A percentile compares a stretch with the other conserved stretches of the same genome.
Conservation (phyloP, 2,113 vertebrate species). For the Mus musculus region GRCm39 chr2:64788501-64789000, state of each 20-base stretch:
- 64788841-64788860: neutral
- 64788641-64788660: neutral
- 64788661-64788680: neutral
- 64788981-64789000: neutral
- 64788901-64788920: neutral
- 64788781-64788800: rapidly evolving
- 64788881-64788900: neutral
- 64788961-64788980: neutral
- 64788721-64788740: neutral
- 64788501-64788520: too few species aligned
- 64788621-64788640: neutral
- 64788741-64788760: neutral
- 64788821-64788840: neutral
- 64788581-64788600: neutral
- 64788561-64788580: too few species aligned
- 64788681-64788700: neutral
- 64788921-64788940: neutral
- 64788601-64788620: neutral
- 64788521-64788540: too few species aligned
- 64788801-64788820: neutral
- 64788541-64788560: too few species aligned
- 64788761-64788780: neutral
- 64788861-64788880: neutral
- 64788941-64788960: neutral
- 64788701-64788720: neutral